phyloP scores from a whole-genome alignment of 2,888 invertebrate species.

The Amiota mariae region DNA sequence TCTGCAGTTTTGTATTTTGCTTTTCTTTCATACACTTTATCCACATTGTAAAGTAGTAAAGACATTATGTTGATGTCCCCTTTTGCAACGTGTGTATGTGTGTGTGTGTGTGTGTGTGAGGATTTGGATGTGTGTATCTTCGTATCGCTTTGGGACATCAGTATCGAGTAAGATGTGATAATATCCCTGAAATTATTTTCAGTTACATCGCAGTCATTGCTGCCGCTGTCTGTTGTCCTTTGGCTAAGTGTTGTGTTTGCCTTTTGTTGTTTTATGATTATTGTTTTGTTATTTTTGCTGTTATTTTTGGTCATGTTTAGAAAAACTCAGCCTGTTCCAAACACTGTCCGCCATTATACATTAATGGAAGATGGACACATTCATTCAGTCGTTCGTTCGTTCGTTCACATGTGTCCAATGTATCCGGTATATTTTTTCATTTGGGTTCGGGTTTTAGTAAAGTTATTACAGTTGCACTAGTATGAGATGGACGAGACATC shows the following conservation, averaged over 20 bases:
- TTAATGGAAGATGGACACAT: conserved; percentile 63
- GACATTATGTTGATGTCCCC: conserved; percentile 70
- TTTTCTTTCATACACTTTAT: conserved; percentile 61
- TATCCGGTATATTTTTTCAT: conserved; percentile 38
- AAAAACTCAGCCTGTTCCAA: conserved; percentile 3
- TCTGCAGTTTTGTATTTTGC: conserved; percentile 63
- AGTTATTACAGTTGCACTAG: conserved; percentile 59
- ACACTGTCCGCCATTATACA: conserved; percentile 50
- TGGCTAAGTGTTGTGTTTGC: conserved; percentile 31
- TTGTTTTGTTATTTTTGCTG: conserved; percentile 53
- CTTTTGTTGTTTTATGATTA: conserved; percentile 62
- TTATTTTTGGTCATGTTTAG: background rate
- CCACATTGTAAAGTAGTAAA: conserved; percentile 68
- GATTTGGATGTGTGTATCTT: conserved; percentile 22
- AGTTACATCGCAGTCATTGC: conserved; percentile 40
- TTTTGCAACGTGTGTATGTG: conserved; percentile 2
- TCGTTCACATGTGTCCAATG: background rate
- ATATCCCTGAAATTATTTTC: conserved; percentile 65
- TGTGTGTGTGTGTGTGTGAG: background rate
- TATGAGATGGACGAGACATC: conserved; percentile 36
- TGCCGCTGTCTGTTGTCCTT: background rate
- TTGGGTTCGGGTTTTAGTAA: conserved; percentile 22
- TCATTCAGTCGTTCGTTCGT: conserved; percentile 3
- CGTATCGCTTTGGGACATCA: conserved; percentile 69
- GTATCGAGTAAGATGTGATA: conserved; percentile 53